A percentile compares a stretch with the other conserved stretches of the same genome.
Evolutionary conservation across 2,113 vertebrate species (phyloP).

Genomic region (Cygnus atratus): DNA sequence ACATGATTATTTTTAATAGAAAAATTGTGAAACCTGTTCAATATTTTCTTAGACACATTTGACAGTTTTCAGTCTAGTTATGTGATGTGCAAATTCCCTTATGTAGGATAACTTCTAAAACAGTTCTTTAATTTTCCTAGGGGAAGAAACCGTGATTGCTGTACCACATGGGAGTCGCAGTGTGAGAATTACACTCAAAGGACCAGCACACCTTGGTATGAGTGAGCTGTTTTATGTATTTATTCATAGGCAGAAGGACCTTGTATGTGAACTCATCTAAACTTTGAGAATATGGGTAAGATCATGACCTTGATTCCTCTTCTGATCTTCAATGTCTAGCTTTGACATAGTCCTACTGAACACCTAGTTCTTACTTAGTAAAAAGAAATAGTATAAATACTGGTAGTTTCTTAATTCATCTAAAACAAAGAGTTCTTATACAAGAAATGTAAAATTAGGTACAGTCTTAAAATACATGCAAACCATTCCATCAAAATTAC

Average conservation of each 20-base stretch:
- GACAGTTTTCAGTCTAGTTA: constrained; percentile 23
- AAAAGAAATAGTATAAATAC: neutral
- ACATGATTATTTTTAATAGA: neutral
- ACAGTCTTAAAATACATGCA: neutral
- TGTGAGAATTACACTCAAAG: constrained; percentile 87
- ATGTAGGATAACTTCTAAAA: constrained; percentile 42
- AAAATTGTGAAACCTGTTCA: constrained; percentile 33
- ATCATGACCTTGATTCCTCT: neutral
- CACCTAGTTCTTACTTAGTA: neutral
- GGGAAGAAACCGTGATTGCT: constrained; percentile 87
- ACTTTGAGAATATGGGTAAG: neutral
- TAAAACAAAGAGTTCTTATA: neutral
- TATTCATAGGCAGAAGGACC: neutral
- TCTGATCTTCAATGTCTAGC: neutral
- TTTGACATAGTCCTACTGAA: neutral
- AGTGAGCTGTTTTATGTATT: constrained; percentile 22
- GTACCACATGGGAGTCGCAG: constrained; percentile 89
- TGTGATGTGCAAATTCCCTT: constrained; percentile 23
- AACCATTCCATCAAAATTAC: neutral
- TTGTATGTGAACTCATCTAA: neutral
- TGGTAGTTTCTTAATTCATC: neutral
- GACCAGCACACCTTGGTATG: constrained; percentile 86
- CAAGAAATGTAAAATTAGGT: neutral
- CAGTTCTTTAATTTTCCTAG: constrained; percentile 73
- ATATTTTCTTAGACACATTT: constrained; percentile 8